A percentile compares a stretch with the other conserved stretches of the same genome.
These are phyloP conservation scores for Calameuta pallipes DNA, from an alignment of 2,888 invertebrate species.

Conservation along the genomic window DNA sequence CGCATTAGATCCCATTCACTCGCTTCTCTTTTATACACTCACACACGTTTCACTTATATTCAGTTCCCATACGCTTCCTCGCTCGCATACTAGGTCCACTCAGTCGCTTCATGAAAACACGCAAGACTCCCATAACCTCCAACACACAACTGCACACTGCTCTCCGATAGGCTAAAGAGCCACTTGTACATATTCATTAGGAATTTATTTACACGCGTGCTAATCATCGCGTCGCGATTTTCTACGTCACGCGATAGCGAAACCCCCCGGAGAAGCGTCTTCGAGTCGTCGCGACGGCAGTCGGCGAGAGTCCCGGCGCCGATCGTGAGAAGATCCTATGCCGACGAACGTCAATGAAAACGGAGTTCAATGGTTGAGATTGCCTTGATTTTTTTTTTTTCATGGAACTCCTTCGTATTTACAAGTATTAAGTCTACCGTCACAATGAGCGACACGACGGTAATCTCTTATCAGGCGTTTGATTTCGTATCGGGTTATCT, in stretches of 20 bases:
- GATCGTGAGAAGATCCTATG: neutral
- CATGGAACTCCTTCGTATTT: neutral
- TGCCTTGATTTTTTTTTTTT: neutral
- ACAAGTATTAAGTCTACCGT: neutral
- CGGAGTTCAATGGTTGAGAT: neutral
- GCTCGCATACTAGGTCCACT: neutral
- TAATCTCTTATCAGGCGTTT: neutral
- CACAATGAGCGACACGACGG: neutral
- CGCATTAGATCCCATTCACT: neutral
- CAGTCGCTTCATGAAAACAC: neutral
- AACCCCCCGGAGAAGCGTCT: neutral
- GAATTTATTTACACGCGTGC: slow-evolving; percentile 65
- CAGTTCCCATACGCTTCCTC: neutral
- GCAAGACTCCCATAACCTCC: neutral
- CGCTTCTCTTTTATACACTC: neutral
- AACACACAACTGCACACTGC: slow-evolving; percentile 8
- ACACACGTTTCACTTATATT: neutral
- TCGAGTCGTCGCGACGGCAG: neutral
- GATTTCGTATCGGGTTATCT: neutral
- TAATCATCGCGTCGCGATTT: slow-evolving; percentile 39
- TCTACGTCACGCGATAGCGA: neutral
- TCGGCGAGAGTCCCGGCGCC: neutral
- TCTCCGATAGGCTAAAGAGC: slow-evolving; percentile 28
- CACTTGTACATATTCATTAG: slow-evolving; percentile 62
- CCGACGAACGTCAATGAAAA: neutral